Base-by-base conservation (phyloP, 2,797 vertebrate genomes). In the Pantherophis vulpinus region DNA sequence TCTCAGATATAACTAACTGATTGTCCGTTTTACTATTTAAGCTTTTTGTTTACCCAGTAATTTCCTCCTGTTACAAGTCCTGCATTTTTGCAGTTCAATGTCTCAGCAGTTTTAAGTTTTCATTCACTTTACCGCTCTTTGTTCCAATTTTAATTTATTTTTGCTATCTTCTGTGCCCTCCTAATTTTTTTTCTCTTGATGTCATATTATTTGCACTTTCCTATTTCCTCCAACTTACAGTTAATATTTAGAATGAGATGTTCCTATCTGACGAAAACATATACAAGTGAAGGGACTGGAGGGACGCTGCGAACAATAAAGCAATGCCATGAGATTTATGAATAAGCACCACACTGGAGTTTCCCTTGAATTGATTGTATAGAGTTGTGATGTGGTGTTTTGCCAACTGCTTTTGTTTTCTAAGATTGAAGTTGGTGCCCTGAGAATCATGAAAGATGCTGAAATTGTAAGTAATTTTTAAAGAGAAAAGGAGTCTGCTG, bases 61-160 rank as follows among this genome's bases (percentile, higher is more conserved):
- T 94, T 95, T 94, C 87, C 56, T 95, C 47, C n/a, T 70, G 79
- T 89, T 95, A 51, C 93, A 79, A 66, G 59, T 63, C 63, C 83
- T 91, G 55, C 60, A 88, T 90, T 95, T 51, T 63, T 94, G 47
- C 93, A 93, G 88, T 47, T 89, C 91, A 91, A 88, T 91, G 79
- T 93, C 87, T 42, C 89, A 70, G 37, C 79, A 29, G 93, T 93
- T 88, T 87, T 14, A 20, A 56, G 5, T 87, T 91, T 87, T 32
- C 83, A 61, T 87, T 87, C 37, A 37, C 14, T 63, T 32, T 63
- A 61, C 20, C 25, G 20, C 16, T 32, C 47, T 61, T 86, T 29
- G 14, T 91, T 60, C 42, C 47, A 61, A 23, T 87, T 91, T 47
- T 91, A 63, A 87, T 87, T 55, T 61, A 91, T 91, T 87, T 63